A percentile compares a stretch with the other conserved stretches of the same genome.
Conservation (phyloP, 2,113 vertebrate genomes). For the Morphnarchus princeps region DNA sequence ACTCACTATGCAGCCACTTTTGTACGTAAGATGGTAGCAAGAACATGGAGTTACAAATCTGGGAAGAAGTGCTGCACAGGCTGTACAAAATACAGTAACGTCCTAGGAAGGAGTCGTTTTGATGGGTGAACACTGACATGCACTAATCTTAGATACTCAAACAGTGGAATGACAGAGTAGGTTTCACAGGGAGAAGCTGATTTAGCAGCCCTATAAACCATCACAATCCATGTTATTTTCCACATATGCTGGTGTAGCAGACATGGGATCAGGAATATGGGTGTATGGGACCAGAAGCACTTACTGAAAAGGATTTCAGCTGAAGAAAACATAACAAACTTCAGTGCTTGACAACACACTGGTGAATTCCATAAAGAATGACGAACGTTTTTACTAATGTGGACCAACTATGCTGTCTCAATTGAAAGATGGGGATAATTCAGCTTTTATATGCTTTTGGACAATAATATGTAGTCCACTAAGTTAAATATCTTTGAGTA, state of each 20-base stretch:
- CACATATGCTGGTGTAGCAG: fast-evolving
- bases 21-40: fast-evolving
- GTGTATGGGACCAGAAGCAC: background rate
- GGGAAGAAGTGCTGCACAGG: background rate
- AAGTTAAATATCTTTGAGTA: background rate
- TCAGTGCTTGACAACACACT: background rate
- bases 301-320: background rate
- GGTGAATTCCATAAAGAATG: fast-evolving
- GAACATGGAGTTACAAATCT: fast-evolving
- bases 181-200: background rate
- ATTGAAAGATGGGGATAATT: background rate
- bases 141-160: fast-evolving
- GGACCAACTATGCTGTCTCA: too few species aligned
- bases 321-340: background rate
- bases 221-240: fast-evolving
- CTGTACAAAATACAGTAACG: fast-evolving
- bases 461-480: background rate
- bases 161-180: background rate
- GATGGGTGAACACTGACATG: fast-evolving
- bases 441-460: background rate
- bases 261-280: background rate
- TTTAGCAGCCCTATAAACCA: background rate
- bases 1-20: background rate
- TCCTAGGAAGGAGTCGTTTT: background rate
- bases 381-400: background rate